Conservation (phyloP, 2,797 vertebrate species). For the Triplophysa yarkandensis region DNA sequence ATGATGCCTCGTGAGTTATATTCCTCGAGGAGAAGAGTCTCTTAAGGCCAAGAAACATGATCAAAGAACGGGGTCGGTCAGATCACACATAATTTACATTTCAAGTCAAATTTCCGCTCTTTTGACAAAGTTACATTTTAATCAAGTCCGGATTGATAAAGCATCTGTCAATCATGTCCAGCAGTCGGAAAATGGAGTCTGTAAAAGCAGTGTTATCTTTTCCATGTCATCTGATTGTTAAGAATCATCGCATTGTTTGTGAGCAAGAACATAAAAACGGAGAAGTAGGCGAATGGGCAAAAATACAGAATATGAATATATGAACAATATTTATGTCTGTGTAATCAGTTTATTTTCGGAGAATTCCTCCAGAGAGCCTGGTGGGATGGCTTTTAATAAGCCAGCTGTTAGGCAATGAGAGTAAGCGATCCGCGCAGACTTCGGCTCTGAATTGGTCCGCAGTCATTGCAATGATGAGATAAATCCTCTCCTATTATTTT, state of each 20-base stretch:
- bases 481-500: conserved; percentile 71
- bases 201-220: not conserved
- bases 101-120: conserved; percentile 3
- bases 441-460: conserved; percentile 6
- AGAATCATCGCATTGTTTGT: not conserved
- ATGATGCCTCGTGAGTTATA: conserved; percentile 2
- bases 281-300: not conserved
- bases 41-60: conserved; percentile 11
- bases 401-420: conserved; percentile 31
- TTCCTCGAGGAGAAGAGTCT: not conserved
- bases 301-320: conserved; percentile 11
- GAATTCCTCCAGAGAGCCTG: conserved; percentile 27
- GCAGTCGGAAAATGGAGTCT: not conserved
- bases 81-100: conserved; percentile 24
- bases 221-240: not conserved
- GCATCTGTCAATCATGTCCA: conserved; percentile 2
- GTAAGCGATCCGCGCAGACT: conserved; percentile 36
- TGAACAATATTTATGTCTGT: conserved; percentile 29
- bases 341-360: conserved; percentile 41
- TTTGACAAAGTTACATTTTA: conserved; percentile 16
- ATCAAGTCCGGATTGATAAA: conserved; percentile 22
- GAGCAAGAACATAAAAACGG: not conserved
- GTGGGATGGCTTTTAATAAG: conserved; percentile 50
- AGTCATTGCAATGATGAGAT: conserved; percentile 46
- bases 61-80: conserved; percentile 26